Evolutionary conservation across 2,888 invertebrate genomes (phyloP).

Genomic region (Balanococcus diminutus): DNA sequence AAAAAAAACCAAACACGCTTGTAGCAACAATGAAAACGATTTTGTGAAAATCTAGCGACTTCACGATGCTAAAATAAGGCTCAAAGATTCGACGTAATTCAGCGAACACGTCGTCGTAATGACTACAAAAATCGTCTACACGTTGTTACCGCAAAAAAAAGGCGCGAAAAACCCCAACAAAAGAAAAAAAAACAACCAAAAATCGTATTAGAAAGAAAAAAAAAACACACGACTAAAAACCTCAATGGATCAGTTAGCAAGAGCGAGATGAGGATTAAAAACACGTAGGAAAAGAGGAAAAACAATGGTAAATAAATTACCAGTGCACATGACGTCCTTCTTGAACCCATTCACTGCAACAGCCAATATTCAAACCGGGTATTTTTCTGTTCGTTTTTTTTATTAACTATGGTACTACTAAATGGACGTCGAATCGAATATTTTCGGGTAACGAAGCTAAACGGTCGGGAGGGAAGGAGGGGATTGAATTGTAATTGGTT

Average conservation of each 20-base stretch:
- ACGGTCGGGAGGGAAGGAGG: too few relatives aligned
- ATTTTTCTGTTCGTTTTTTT: not conserved
- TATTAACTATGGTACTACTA: too few relatives aligned
- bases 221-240: not conserved
- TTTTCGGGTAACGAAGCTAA: too few relatives aligned
- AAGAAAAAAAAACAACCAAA: not conserved
- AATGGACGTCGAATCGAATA: not conserved
- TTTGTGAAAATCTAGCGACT: not conserved
- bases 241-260: not conserved
- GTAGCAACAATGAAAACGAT: not conserved
- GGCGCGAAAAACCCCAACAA: not conserved
- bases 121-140: not conserved
- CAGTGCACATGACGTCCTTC: constrained; percentile 6
- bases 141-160: constrained; percentile 5
- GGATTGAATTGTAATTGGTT: too few relatives aligned
- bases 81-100: not conserved
- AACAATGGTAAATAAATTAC: constrained; percentile 13
- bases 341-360: constrained; percentile 14
- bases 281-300: not conserved
- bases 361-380: not conserved
- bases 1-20: not conserved
- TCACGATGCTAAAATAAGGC: not conserved
- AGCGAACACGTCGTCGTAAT: not conserved
- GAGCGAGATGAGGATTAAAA: not conserved
- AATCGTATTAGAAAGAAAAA: not conserved